Evolutionary conservation across 2,113 vertebrate genomes (phyloP), one percentile per base, ranked within the genome.

Genomic region (Gorsachius goisagi): DNA sequence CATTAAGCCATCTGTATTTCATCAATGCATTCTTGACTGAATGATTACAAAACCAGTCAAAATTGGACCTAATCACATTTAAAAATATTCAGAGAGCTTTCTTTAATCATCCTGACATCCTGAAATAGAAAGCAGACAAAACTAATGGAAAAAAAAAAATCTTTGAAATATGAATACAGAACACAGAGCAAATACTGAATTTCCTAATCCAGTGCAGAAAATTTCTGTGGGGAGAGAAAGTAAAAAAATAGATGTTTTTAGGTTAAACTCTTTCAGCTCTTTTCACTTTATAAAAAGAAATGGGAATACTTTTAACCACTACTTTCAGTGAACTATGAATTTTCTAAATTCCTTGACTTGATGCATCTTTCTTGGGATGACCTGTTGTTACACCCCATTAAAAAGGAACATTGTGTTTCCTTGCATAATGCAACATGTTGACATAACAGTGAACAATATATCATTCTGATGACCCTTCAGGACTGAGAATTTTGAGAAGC

Each of bases 331-430:
- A 93, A 93, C 56, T 26, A 45, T 74, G 84, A 73, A 30, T 75
- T 90, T 93, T 59, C 30, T 27, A 79, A 88, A 85, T 76, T 89
- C 39, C 44, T 88, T 78, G 22, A 33, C 60, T 81, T 85, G 58
- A 89, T 67, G 49, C 33, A 53, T 93, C 66, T 76, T 96, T 88
- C 52, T 73, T 80, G 44, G 71, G 59, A 83, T 94, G 71, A 94
- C 73, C 82, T 85, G 55, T 64, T 76, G 47, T 94, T 93, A 79
- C 39, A 94, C 45, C 27, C 45, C 87, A 91, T 96, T 97, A 75
- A 72, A 80, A 77, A 89, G 85, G 72, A 69, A 72, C 50, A 89
- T 85, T 89, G 32, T 55, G 37, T 83, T 94, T 78, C 81, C 59
- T 91, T 68, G 64, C 52, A 86, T 67, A 91, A 84, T 83, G 39